Evolutionary conservation across 2,797 vertebrate species (phyloP).

Genomic region (Sebastes aleutianus): DNA sequence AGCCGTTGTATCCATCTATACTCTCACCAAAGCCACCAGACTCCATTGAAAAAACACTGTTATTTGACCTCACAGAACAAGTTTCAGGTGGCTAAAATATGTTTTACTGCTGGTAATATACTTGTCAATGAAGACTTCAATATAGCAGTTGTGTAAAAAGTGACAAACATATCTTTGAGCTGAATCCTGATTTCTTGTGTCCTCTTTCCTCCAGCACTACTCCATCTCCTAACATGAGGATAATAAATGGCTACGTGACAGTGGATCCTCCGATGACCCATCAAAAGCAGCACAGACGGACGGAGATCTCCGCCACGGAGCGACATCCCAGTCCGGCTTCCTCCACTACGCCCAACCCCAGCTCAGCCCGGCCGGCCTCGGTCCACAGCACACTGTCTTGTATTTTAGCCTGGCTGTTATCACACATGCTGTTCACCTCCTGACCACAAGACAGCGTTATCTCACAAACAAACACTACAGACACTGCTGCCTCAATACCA

Average conservation of each 20-base stretch:
- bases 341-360: constrained; percentile 45
- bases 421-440: constrained; percentile 75
- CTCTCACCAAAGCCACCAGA: too few species aligned
- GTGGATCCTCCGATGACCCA: constrained; percentile 85
- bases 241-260: constrained; percentile 88
- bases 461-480: constrained; percentile 40
- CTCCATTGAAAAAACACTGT: too few species aligned
- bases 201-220: constrained; percentile 79
- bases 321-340: constrained; percentile 19
- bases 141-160: too few species aligned
- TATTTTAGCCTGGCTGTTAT: constrained; percentile 70
- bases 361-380: constrained; percentile 54
- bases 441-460: constrained; percentile 69
- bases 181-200: neutral
- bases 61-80: too few species aligned
- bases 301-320: constrained; percentile 20
- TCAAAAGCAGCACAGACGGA: constrained; percentile 79
- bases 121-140: neutral
- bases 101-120: neutral
- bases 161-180: too few species aligned
- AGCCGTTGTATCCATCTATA: too few species aligned
- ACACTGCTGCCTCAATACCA: constrained; percentile 37
- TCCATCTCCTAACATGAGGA: constrained; percentile 84
- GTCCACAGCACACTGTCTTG: constrained; percentile 59
- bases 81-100: neutral